Evolutionary conservation across 23 tunicate species (phyloP).

Genomic region (Phallusia fumigata): DNA sequence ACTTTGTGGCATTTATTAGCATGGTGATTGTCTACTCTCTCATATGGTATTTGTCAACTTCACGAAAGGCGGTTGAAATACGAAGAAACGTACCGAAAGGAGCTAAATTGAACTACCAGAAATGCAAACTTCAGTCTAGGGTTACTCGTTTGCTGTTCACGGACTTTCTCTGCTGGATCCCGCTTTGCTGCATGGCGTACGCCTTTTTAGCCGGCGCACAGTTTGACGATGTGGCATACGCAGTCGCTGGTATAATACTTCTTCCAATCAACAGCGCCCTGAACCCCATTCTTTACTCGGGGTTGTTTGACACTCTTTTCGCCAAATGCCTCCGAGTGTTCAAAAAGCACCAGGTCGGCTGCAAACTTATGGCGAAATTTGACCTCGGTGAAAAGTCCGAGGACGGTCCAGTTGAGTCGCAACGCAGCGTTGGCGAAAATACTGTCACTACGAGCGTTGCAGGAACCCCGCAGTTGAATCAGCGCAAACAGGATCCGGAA

Average conservation of each 20-base stretch:
- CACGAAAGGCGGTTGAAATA: conserved; percentile 5
- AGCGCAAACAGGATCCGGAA: neutral
- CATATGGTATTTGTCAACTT: conserved; percentile 15
- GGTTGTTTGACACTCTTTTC: conserved; percentile 18
- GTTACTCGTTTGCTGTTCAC: conserved; percentile 64
- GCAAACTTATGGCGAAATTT: neutral
- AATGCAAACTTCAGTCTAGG: conserved; percentile 48
- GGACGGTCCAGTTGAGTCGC: neutral
- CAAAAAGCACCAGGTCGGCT: neutral
- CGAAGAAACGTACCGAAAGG: conserved; percentile 6
- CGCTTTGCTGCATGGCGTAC: conserved; percentile 53
- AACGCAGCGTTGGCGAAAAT: neutral
- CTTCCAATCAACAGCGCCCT: conserved; percentile 85
- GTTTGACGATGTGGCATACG: conserved; percentile 20
- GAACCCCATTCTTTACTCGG: conserved; percentile 67
- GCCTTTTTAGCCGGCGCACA: conserved; percentile 34
- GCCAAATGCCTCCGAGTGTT: neutral
- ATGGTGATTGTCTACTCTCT: conserved; percentile 53
- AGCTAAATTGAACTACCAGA: conserved; percentile 27
- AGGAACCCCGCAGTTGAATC: neutral
- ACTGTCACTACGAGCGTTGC: neutral
- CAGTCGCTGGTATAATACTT: conserved; percentile 56
- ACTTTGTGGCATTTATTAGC: conserved; percentile 36
- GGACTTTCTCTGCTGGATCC: conserved; percentile 83
- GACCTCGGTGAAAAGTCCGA: neutral